phyloP scores from a whole-genome alignment of 2,113 vertebrate genomes.

The Sander vitreus region DNA sequence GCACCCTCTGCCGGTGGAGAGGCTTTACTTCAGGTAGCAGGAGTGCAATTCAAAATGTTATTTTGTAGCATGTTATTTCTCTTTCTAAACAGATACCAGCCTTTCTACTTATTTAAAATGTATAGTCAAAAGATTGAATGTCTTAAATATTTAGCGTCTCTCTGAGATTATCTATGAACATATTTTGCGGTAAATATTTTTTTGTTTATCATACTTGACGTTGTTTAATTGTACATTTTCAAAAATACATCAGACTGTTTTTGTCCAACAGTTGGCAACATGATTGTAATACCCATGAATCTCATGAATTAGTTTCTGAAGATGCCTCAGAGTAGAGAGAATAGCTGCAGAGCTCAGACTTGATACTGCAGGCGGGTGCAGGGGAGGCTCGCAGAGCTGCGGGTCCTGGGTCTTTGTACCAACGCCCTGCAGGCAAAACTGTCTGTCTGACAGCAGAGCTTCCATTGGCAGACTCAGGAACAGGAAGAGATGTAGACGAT shows the following conservation, averaged over 20 bases:
- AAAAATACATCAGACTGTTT: slow-evolving; percentile 35
- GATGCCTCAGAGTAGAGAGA: slow-evolving; percentile 24
- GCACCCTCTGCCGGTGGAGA: slow-evolving; percentile 65
- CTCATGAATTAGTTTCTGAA: slow-evolving; percentile 30
- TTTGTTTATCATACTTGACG: background rate
- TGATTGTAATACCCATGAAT: slow-evolving; percentile 20
- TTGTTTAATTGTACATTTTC: slow-evolving; percentile 12
- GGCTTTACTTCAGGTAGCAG: background rate
- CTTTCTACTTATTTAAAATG: background rate
- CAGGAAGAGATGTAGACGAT: slow-evolving; percentile 74
- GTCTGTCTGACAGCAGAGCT: slow-evolving; percentile 40
- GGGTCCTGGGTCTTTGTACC: slow-evolving; percentile 42
- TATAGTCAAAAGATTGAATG: background rate
- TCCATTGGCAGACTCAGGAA: slow-evolving; percentile 54
- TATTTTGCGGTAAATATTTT: background rate
- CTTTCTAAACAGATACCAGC: background rate
- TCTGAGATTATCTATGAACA: slow-evolving; percentile 8
- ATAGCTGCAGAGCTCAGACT: slow-evolving; percentile 24
- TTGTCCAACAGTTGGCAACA: background rate
- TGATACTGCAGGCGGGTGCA: slow-evolving; percentile 52
- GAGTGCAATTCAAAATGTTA: background rate
- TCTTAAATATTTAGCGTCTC: background rate
- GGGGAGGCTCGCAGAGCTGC: slow-evolving; percentile 25
- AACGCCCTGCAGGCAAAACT: slow-evolving; percentile 51
- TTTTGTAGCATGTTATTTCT: background rate